These are phyloP conservation scores for Nemurella pictetii DNA, from an alignment of 2,888 invertebrate genomes.

Conservation along the genomic window DNA sequence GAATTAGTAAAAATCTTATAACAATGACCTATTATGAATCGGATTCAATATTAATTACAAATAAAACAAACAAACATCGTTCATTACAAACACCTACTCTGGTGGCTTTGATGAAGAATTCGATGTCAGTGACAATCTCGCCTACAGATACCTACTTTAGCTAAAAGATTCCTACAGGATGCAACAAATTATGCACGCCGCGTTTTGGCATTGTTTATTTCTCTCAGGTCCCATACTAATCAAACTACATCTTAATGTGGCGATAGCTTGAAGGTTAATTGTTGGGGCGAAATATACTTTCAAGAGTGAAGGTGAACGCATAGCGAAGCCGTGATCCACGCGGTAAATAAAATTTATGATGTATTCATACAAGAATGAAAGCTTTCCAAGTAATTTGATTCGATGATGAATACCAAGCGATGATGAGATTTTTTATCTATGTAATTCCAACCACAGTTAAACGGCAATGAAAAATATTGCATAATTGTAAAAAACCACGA, in stretches of 20 bases:
- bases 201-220: not conserved
- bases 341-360: too few relatives aligned
- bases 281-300: not conserved
- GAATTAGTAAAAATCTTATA: too few relatives aligned
- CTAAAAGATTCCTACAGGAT: not conserved
- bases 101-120: too few relatives aligned
- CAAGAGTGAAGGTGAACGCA: not conserved
- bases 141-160: not conserved
- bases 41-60: too few relatives aligned
- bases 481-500: not conserved
- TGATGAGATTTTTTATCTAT: not conserved
- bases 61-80: too few relatives aligned
- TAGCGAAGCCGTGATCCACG: not conserved
- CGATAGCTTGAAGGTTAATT: not conserved
- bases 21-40: too few relatives aligned
- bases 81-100: too few relatives aligned
- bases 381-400: too few relatives aligned
- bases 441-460: not conserved
- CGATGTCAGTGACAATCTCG: not conserved
- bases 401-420: not conserved
- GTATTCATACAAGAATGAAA: too few relatives aligned
- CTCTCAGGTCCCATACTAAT: not conserved
- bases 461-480: not conserved
- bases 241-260: not conserved
- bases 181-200: not conserved